Percentiles rank a stretch among this genome's conserved stretches.
Conservation (phyloP, 2,888 invertebrate genomes). For the Sphecodes monilicornis region DNA sequence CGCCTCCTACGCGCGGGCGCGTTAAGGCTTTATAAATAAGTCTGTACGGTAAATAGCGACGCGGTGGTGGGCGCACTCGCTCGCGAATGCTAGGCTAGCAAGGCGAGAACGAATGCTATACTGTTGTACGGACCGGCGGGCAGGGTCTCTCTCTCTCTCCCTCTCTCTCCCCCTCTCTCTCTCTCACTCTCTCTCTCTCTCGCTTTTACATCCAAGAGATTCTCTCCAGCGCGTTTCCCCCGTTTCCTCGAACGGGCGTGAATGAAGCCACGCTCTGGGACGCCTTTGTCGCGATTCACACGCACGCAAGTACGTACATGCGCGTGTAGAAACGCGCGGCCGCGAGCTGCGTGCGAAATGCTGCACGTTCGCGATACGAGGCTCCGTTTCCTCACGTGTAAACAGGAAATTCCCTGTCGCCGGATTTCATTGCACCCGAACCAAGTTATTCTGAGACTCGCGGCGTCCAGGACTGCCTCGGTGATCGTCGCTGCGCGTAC, state of each 20-base stretch:
- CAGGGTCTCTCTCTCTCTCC: neutral
- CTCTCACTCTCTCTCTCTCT: neutral
- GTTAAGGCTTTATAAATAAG: slow-evolving; percentile 59
- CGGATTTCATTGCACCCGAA: slow-evolving; percentile 18
- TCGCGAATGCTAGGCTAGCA: neutral
- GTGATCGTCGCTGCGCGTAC: neutral
- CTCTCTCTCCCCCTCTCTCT: neutral
- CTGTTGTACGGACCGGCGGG: neutral
- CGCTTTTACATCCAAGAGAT: slow-evolving; percentile 11
- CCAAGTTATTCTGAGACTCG: slow-evolving; percentile 20
- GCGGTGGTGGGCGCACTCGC: slow-evolving; percentile 16
- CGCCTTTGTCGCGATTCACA: slow-evolving; percentile 37
- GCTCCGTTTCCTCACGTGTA: slow-evolving; percentile 21
- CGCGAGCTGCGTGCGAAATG: slow-evolving; percentile 38
- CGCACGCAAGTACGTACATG: neutral
- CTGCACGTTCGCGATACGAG: slow-evolving; percentile 53
- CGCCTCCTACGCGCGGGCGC: slow-evolving; percentile 32
- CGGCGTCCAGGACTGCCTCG: neutral
- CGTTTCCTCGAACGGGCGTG: slow-evolving; percentile 53
- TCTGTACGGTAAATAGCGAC: slow-evolving; percentile 41
- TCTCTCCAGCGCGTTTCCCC: slow-evolving; percentile 35
- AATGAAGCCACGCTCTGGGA: slow-evolving; percentile 46
- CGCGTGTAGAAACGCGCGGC: neutral
- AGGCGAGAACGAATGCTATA: neutral
- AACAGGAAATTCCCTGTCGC: slow-evolving; percentile 50